Evolutionary conservation across 2,888 invertebrate species (phyloP).

Genomic region (Acutogordius australiensis): DNA sequence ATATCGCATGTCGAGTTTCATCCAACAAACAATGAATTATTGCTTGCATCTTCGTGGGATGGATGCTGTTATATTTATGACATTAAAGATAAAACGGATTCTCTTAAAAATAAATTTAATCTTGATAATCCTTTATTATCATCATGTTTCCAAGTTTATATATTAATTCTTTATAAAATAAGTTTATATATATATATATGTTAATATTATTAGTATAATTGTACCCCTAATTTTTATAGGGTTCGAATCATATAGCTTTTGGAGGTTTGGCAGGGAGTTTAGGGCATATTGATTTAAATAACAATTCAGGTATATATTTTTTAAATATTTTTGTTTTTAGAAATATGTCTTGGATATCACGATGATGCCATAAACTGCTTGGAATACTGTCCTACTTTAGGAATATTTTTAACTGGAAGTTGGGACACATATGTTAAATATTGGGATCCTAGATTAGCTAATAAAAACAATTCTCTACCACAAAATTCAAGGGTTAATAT

Average conservation of each 20-base stretch:
- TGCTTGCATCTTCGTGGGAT: conserved; percentile 92
- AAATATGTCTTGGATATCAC: conserved; percentile 54
- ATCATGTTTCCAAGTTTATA: conserved; percentile 28
- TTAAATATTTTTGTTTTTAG: conserved; percentile 24
- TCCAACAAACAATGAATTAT: conserved; percentile 61
- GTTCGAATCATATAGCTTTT: conserved; percentile 73
- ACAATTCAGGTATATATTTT: conserved; percentile 33
- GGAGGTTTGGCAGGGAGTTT: conserved; percentile 68
- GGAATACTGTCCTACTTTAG: conserved; percentile 58
- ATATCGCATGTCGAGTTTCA: conserved; percentile 85
- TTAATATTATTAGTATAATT: too few species aligned
- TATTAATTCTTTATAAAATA: conserved; percentile 9
- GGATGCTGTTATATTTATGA: conserved; percentile 68
- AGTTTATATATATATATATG: conserved; percentile 11
- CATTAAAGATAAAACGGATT: conserved; percentile 46
- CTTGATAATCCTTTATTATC: conserved; percentile 70
- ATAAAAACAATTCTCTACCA: background rate
- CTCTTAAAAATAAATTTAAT: conserved; percentile 40
- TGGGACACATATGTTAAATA: conserved; percentile 89
- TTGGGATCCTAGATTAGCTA: conserved; percentile 54
- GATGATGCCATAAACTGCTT: conserved; percentile 66
- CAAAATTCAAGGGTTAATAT: too few species aligned
- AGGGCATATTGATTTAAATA: conserved; percentile 71
- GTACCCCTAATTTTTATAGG: too few species aligned
- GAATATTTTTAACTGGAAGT: conserved; percentile 65